Conservation (phyloP, 2,113 vertebrate species). For the Petrocephalus zakoni region DNA sequence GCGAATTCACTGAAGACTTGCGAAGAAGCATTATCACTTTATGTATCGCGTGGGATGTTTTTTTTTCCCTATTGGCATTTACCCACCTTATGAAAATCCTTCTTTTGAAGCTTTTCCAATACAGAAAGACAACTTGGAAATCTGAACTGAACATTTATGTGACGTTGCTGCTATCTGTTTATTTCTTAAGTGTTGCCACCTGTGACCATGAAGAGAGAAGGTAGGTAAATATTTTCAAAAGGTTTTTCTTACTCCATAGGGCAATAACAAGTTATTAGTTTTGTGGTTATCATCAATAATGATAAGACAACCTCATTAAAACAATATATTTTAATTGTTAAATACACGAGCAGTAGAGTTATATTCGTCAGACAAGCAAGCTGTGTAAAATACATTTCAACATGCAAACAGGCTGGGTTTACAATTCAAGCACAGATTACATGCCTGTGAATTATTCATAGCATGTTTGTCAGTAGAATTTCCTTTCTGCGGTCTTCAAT, state of each 20-base stretch:
- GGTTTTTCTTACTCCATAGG: not conserved
- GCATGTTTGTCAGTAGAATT: not conserved
- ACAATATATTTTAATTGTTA: not conserved
- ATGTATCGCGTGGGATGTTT: not conserved
- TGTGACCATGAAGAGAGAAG: not conserved
- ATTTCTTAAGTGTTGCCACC: not conserved
- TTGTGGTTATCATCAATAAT: not conserved
- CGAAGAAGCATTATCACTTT: not conserved
- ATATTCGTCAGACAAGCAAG: not conserved
- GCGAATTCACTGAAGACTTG: not conserved
- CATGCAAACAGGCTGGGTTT: not conserved
- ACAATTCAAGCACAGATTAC: not conserved
- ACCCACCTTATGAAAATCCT: not conserved
- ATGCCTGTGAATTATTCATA: conserved; percentile 4
- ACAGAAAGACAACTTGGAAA: not conserved
- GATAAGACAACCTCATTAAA: not conserved
- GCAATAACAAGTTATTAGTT: not conserved
- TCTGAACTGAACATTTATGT: not conserved
- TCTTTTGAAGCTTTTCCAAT: not conserved
- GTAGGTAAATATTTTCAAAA: not conserved
- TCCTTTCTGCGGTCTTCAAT: not conserved
- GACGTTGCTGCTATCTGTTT: not conserved
- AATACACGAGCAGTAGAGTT: too few relatives aligned
- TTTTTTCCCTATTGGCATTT: not conserved
- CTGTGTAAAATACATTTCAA: not conserved